Percentiles rank a stretch among this genome's conserved stretches.
These are phyloP conservation scores for Anoplopoma fimbria DNA, from an alignment of 2,113 vertebrate species.

Conservation along the genomic window DNA sequence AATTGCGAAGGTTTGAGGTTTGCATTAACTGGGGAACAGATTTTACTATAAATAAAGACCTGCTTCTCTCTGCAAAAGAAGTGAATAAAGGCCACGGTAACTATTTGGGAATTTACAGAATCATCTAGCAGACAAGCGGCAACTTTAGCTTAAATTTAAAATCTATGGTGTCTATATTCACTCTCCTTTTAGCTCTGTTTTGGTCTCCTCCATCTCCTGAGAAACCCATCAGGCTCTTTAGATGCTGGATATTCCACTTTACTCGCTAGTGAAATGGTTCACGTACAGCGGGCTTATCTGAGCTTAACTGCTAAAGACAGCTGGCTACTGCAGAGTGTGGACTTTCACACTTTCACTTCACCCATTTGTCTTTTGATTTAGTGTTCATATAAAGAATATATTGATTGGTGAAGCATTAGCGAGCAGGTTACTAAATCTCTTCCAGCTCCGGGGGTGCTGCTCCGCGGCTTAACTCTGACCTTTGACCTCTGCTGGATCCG, in stretches of 20 bases:
- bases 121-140: no score
- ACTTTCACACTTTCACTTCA: background rate
- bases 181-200: no score
- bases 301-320: background rate
- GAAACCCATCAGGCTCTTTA: no score
- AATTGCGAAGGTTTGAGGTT: background rate
- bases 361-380: conserved; percentile 8
- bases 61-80: background rate
- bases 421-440: conserved; percentile 38
- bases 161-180: no score
- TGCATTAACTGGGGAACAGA: background rate
- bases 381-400: conserved; percentile 21
- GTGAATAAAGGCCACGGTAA: no score
- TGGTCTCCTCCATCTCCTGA: no score
- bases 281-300: background rate
- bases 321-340: background rate
- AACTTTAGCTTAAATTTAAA: no score
- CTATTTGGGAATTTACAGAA: no score
- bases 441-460: conserved; percentile 23
- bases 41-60: no score
- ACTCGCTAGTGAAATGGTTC: background rate
- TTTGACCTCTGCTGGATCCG: conserved; percentile 43
- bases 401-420: conserved; percentile 34
- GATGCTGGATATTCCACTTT: background rate
- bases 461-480: conserved; percentile 40